phyloP scores from a whole-genome alignment of 1,140 invertebrate species.

The Papilio glaucus region DNA sequence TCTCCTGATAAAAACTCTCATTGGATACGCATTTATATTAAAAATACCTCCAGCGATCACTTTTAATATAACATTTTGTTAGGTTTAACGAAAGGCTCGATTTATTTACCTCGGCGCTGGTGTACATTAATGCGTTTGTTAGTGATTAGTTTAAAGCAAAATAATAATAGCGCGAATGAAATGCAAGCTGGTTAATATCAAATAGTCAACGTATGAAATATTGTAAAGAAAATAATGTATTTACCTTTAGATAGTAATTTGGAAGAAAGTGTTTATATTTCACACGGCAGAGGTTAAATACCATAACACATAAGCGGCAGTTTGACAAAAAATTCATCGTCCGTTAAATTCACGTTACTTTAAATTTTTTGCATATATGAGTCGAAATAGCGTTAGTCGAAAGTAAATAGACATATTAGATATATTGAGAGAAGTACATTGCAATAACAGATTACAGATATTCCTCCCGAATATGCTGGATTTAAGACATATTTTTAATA shows the following conservation, averaged over 20 bases:
- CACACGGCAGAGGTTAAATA: neutral
- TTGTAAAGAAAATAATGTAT: neutral
- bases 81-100: too few relatives aligned
- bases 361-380: neutral
- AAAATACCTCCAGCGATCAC: too few relatives aligned
- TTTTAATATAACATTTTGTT: too few relatives aligned
- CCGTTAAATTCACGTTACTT: neutral
- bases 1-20: too few relatives aligned
- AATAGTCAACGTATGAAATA: neutral
- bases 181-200: neutral
- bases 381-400: too few relatives aligned
- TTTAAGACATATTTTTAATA: neutral
- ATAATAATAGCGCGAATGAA: neutral
- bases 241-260: neutral
- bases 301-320: neutral
- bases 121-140: neutral
- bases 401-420: too few relatives aligned
- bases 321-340: neutral
- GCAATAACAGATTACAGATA: too few relatives aligned
- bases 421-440: too few relatives aligned
- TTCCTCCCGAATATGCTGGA: too few relatives aligned
- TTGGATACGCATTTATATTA: too few relatives aligned
- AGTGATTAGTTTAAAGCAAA: neutral
- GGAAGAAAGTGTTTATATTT: neutral
- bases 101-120: neutral